Conservation (phyloP, 2,888 invertebrate species). For the Scaeva pyrastri region DNA sequence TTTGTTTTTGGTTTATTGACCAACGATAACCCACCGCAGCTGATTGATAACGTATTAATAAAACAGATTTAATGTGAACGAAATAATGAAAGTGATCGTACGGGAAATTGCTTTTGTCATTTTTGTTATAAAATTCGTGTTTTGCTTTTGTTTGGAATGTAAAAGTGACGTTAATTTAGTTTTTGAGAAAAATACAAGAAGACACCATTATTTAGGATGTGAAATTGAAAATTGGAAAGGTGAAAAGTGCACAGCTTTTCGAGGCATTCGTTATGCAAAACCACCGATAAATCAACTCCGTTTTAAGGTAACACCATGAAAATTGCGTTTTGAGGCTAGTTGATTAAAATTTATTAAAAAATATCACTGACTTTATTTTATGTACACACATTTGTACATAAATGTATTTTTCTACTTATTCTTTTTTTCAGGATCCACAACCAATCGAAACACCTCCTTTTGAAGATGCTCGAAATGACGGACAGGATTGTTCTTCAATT, state of each 20-base stretch:
- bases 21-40: slow-evolving; percentile 9
- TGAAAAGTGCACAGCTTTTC: slow-evolving; percentile 75
- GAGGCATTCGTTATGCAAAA: slow-evolving; percentile 79
- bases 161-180: not conserved
- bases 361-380: not conserved
- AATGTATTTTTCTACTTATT: not conserved
- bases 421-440: slow-evolving; percentile 54
- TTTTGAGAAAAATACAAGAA: slow-evolving; percentile 23
- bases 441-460: slow-evolving; percentile 9
- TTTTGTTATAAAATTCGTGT: not conserved
- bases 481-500: slow-evolving; percentile 84
- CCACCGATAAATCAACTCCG: slow-evolving; percentile 82
- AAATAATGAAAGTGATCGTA: slow-evolving; percentile 12
- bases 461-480: slow-evolving; percentile 84
- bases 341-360: no score
- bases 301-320: slow-evolving; percentile 76
- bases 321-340: no score
- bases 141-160: slow-evolving; percentile 23
- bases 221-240: slow-evolving; percentile 58
- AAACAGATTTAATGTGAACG: slow-evolving; percentile 8
- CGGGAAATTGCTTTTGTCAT: not conserved
- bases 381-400: no score
- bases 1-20: not conserved
- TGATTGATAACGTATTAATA: not conserved
- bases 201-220: slow-evolving; percentile 46